Evolutionary conservation across 1,140 invertebrate species (phyloP).

Genomic region (Trialeurodes vaporariorum): DNA sequence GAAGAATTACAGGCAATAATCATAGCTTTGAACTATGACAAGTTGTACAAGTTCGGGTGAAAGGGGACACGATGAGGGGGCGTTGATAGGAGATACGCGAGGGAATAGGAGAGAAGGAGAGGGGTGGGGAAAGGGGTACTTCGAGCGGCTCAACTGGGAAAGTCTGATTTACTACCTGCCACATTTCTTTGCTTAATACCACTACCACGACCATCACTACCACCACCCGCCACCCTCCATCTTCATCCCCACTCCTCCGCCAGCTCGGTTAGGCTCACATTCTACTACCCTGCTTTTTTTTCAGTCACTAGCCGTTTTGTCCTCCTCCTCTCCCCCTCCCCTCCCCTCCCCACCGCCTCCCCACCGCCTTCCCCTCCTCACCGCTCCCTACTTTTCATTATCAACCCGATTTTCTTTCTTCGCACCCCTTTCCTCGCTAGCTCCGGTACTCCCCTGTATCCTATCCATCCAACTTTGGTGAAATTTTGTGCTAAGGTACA

Average conservation of each 20-base stretch:
- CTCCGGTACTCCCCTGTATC: too few relatives aligned
- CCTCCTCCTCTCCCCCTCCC: neutral
- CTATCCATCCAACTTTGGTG: too few relatives aligned
- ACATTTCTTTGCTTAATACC: neutral
- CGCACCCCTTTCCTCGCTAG: too few relatives aligned
- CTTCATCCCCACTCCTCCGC: too few relatives aligned
- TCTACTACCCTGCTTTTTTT: neutral
- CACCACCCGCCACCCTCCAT: too few relatives aligned
- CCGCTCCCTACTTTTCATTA: neutral
- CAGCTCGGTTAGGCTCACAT: neutral
- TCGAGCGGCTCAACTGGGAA: neutral
- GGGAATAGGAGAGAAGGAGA: neutral
- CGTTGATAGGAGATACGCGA: neutral
- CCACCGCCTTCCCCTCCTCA: neutral
- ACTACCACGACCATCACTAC: neutral
- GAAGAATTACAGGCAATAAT: neutral
- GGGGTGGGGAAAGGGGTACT: neutral
- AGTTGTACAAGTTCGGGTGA: neutral
- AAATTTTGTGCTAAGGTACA: too few relatives aligned
- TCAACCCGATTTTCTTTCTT: too few relatives aligned
- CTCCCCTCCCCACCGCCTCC: neutral
- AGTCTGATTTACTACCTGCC: neutral
- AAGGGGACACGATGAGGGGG: neutral
- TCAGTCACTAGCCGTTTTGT: neutral
- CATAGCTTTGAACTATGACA: neutral